Evolutionary conservation across 1,140 invertebrate species (phyloP).

Genomic region (Macrotrachela quadricornifera): DNA sequence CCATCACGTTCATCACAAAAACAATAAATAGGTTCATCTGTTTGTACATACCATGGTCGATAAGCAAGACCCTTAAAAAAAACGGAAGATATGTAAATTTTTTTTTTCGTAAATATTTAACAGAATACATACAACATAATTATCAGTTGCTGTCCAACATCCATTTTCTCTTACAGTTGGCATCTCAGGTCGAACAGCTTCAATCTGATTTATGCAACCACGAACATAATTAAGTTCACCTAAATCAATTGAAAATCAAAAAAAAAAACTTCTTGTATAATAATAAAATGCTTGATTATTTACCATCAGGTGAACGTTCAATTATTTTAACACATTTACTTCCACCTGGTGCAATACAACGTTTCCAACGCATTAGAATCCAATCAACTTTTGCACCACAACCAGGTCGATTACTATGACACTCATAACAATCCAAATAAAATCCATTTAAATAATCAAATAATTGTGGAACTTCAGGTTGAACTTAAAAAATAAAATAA

Average conservation of each 20-base stretch:
- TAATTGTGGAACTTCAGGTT: constrained; percentile 5
- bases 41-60: neutral
- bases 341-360: neutral
- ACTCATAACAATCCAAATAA: constrained; percentile 5
- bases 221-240: constrained; percentile 5
- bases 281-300: no score
- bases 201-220: constrained; percentile 7
- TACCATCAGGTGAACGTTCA: neutral
- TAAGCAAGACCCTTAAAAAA: neutral
- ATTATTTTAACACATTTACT: constrained; percentile 9
- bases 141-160: constrained; percentile 6
- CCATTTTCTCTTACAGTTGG: constrained; percentile 9
- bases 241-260: no score
- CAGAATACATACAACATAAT: constrained; percentile 5
- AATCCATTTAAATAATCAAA: constrained; percentile 6
- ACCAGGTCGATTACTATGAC: constrained; percentile 7
- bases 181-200: constrained; percentile 3
- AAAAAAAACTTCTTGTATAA: neutral
- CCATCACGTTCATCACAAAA: constrained; percentile 9
- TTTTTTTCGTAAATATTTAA: neutral
- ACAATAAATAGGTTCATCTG: constrained; percentile 2
- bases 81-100: neutral
- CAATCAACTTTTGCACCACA: constrained; percentile 5
- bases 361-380: constrained; percentile 7
- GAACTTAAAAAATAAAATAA: no score